Evolutionary conservation across 2,888 invertebrate genomes (phyloP), one percentile per base, ranked within the genome.

Genomic region (Gryllus longicercus): DNA sequence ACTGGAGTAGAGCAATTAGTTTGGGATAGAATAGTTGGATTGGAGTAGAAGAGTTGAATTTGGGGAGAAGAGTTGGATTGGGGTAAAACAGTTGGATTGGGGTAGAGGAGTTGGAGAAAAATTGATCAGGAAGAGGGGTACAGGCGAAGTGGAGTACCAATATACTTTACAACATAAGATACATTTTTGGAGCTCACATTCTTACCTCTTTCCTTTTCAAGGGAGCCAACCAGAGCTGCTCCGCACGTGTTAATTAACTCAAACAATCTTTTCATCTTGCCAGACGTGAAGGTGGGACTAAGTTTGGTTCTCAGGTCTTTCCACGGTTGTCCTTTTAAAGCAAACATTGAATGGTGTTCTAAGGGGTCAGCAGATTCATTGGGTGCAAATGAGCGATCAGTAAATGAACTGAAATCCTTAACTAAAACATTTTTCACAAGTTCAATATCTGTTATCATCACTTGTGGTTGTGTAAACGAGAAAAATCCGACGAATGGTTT

Each of bases 231-330:
- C 74, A 88, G 85, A 79, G 86, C 85, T 63, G 86, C 86, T 50
- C 87, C 87, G 80, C 92, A 90, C 77, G 88, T 86, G 74, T 85
- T 83, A 84, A 90, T 88, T 50, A 89, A 85, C 0, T 87, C 86
- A 50, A 89, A 86, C 90, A 91, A 90, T 75, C 84, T 85, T 84
- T 88, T 90, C 80, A 91, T 85, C 84, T 90, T 91, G 25, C 89
- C 90, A 1, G 88, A 87, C 1, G 90, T 89, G 83, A 91, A 89
- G 0, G 89, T 88, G 0, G 90, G 90, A 0, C 89, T 88, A 51
- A 91, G 84, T 82, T 89, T 90, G 0, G 87, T 84, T 50, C 91
- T 86, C 21, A 90, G 84, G 63, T 85, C 85, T 83, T 88, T 90
- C 91, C 91, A 91, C 2, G 87, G 87, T 0, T 88, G 87, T 80